Base-by-base conservation (phyloP, 2,113 vertebrate genomes). In the Sorex fumeus region DNA sequence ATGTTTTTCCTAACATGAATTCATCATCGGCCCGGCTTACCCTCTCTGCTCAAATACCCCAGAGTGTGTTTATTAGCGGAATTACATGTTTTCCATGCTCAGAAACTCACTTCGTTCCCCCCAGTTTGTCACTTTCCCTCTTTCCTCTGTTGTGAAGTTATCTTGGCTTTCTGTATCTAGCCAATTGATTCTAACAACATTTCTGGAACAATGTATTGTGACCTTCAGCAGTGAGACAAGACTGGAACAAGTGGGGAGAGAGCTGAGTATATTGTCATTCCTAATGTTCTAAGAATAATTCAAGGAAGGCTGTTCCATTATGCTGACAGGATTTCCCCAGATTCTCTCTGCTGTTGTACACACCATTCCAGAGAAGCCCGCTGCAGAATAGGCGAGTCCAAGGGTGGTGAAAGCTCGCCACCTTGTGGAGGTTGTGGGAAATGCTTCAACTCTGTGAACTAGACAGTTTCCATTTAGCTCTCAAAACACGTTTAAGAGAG, bases 211-310 rank as follows among this genome's bases (percentile, higher is more conserved):
- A 40, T 57, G 45, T 87, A 90, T 66, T 36, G 77, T 70, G 88
- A 95, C 93, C 92, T 93, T 92, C 91, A 91, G 76, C 88, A 79
- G 87, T 91, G 78, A 70, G 67, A 95, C 60, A 88, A 87, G 67
- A 50, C 71, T 69, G 62, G 43, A 81, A 67, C 83, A 86, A 86
- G 62, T 57, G n/a, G 28, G 18, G 28, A 91, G 85, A 81, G 36
- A 94, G 85, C 85, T 69, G 70, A 94, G 47, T 19, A 87, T 47
- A 76, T 13, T 32, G 88, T 91, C 80, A 79, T 87, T 84, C 69
- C n/a, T 66, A 60, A 67, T 72, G 78, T 84, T 84, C 86, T 67
- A 84, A 94, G 86, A 92, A 93, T 91, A 94, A 92, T 90, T 92
- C 93, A 62, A 82, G 70, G 57, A 47, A 90, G 93, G n/a, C 91